Evolutionary conservation across 2,888 invertebrate genomes (phyloP).

Genomic region (Cryptus armator): DNA sequence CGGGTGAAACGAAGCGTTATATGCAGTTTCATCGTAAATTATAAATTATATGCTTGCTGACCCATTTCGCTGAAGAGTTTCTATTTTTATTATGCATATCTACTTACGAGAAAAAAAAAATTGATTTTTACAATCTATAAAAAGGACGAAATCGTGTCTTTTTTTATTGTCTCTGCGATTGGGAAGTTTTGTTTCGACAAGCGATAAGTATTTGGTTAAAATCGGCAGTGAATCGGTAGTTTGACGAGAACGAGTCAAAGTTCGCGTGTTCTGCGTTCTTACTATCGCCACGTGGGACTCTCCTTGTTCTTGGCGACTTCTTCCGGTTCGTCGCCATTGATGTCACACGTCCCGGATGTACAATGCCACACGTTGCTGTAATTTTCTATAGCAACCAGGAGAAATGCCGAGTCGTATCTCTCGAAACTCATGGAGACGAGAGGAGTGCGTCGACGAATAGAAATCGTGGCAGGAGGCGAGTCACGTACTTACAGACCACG

Average conservation of each 20-base stretch:
- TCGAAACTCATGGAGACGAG: background rate
- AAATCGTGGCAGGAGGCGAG: constrained; percentile 2
- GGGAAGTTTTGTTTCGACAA: background rate
- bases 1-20: background rate
- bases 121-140: background rate
- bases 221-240: too few species aligned
- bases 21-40: background rate
- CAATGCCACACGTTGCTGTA: background rate
- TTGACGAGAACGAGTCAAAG: constrained; percentile 17
- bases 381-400: constrained; percentile 34
- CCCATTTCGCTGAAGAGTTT: background rate
- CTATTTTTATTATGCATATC: background rate
- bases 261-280: constrained; percentile 31
- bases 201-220: too few species aligned
- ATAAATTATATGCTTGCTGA: background rate
- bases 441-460: background rate
- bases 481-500: background rate
- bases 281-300: constrained; percentile 30
- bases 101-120: background rate
- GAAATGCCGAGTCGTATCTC: background rate
- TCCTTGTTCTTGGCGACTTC: constrained; percentile 18
- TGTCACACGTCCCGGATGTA: constrained; percentile 37
- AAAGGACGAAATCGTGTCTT: background rate
- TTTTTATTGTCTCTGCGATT: background rate
- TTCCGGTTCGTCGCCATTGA: constrained; percentile 43